Conservation (phyloP, 2,113 vertebrate species). For the Hipposideros armiger region DNA sequence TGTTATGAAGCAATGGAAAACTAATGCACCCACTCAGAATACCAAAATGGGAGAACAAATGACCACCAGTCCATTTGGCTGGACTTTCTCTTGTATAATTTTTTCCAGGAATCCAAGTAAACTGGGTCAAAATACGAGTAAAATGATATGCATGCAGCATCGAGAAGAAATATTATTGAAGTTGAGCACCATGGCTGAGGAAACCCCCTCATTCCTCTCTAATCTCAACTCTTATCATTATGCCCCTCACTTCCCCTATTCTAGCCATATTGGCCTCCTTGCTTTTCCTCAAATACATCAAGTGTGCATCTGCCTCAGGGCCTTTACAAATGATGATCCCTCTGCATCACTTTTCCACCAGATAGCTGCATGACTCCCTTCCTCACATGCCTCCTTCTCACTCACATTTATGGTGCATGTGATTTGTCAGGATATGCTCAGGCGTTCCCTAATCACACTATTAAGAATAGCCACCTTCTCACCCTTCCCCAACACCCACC, state of each 20-base stretch:
- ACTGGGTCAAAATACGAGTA: background rate
- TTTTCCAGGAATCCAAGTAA: background rate
- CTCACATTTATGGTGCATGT: background rate
- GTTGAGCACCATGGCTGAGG: background rate
- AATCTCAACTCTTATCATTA: background rate
- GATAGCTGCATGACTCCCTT: background rate
- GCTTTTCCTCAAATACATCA: background rate
- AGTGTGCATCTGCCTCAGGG: background rate
- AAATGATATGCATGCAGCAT: background rate
- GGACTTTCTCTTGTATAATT: background rate
- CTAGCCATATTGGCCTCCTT: background rate
- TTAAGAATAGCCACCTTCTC: background rate
- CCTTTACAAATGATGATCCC: background rate
- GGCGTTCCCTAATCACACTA: background rate
- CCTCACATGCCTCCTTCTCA: background rate
- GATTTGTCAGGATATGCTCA: background rate
- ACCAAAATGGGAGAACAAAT: background rate
- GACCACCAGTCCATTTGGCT: background rate
- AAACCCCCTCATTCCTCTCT: background rate
- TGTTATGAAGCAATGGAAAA: background rate
- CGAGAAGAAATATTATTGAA: background rate
- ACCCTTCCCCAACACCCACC: background rate
- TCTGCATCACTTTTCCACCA: background rate
- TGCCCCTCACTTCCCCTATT: background rate
- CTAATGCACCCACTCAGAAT: background rate